Evolutionary conservation across 2,888 invertebrate genomes (phyloP), one percentile per base, ranked within the genome.

Genomic region (Lithophane leautieri): DNA sequence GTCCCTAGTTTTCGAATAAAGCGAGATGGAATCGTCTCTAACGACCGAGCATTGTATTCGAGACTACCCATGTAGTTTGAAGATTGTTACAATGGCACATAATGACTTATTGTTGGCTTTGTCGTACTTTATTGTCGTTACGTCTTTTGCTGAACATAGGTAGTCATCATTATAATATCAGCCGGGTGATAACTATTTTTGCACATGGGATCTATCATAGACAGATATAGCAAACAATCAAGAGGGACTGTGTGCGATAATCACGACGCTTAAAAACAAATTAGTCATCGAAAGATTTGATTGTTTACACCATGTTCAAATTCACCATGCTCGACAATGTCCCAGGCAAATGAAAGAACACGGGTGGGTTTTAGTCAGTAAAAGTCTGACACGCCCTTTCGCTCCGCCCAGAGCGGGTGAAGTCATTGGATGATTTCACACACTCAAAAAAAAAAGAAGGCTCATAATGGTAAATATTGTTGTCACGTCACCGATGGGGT

Each of bases 51-150:
- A 76, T 76, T 81, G 70, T 76, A 50, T 52, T 58, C 40, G 19
- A 16, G 62, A 54, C 52, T 75, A 40, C 52, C 42, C 67, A 50
- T 68, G 34, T 73, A 80, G 74, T 63, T 63, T 54, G 44, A 44
- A 84, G 47, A 74, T 69, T 40, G 19, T 44, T n/a, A 68, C 82
- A 76, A 81, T 56, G 63, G 63, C 9, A 40, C n/a, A 56, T 82
- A 84, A 82, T 67, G 76, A 81, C 63, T 68, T 58, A 84, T 84
- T 84, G 84, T 81, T 84, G 14, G 19, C 47, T 62, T 67, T 70
- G 61, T 74, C 28, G n/a, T 58, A 16, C 7, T 47, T 69, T 19
- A 77, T 63, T 47, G 78, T 66, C 16, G 9, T 44, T 52, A 25
- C n/a, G 58, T 66, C 44, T 66, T 42, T 4, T 47, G n/a, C 52